Evolutionary conservation across 1,140 invertebrate genomes (phyloP).

Genomic region (Euwallacea similis): DNA sequence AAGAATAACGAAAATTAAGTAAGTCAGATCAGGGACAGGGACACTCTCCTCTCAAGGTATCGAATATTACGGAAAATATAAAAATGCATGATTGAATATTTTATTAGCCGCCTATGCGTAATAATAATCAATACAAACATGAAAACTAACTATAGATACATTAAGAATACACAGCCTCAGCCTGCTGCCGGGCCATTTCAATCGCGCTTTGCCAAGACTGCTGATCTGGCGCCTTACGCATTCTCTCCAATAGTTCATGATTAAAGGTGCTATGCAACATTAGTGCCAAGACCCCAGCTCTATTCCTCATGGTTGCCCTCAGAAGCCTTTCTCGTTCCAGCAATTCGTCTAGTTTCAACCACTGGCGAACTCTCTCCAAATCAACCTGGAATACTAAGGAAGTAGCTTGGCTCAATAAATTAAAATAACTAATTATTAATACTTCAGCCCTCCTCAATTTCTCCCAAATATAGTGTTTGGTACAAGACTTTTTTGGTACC

Average conservation of each 20-base stretch:
- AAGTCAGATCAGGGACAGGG: too few species aligned
- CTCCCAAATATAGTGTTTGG: conserved; percentile 94
- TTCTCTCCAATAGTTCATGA: conserved; percentile 83
- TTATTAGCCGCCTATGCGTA: too few species aligned
- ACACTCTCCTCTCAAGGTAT: too few species aligned
- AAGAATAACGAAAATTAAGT: too few species aligned
- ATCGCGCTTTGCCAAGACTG: conserved; percentile 37
- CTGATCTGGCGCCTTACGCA: conserved; percentile 55
- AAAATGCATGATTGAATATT: too few species aligned
- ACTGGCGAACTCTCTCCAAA: conserved; percentile 77
- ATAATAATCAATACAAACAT: too few species aligned
- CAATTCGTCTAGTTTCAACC: conserved; percentile 93
- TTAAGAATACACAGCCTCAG: conserved; percentile 7
- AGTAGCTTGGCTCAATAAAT: not conserved
- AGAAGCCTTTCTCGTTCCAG: conserved; percentile 91
- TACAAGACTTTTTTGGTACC: conserved; percentile 87
- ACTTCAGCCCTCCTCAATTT: conserved; percentile 88
- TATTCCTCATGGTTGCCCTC: conserved; percentile 80
- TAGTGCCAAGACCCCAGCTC: conserved; percentile 87
- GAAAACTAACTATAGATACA: too few species aligned
- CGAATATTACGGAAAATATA: too few species aligned
- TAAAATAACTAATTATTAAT: conserved; percentile 11
- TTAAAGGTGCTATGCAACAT: conserved; percentile 95
- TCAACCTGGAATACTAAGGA: conserved; percentile 58
- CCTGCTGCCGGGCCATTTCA: conserved; percentile 20